Conservation (phyloP, 1,140 invertebrate species). For the Odontomachus brunneus region DNA sequence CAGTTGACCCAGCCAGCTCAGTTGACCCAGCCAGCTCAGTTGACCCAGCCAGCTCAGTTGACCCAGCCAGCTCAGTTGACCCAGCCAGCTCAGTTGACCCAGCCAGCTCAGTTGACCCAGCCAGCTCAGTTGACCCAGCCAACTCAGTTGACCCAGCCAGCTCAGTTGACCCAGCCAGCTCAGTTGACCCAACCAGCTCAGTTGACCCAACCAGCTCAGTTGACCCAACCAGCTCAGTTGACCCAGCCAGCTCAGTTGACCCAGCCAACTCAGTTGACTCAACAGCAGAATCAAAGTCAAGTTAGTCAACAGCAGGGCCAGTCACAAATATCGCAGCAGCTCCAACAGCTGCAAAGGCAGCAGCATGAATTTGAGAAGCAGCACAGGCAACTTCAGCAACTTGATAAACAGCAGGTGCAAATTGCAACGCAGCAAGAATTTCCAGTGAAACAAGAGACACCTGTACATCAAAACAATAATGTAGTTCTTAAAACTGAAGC, state of each 20-base stretch:
- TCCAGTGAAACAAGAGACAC: conserved; percentile 70
- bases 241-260: conserved; percentile 76
- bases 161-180: conserved; percentile 76
- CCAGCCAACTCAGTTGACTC: conserved; percentile 80
- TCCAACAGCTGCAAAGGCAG: conserved; percentile 81
- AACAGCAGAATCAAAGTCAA: conserved; percentile 81
- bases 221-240: conserved; percentile 76
- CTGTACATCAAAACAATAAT: conserved; percentile 82
- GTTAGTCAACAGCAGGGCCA: conserved; percentile 76
- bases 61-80: conserved; percentile 76
- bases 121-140: conserved; percentile 75
- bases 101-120: conserved; percentile 76
- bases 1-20: conserved; percentile 77
- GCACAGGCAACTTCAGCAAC: conserved; percentile 80
- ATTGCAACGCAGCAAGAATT: conserved; percentile 72
- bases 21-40: conserved; percentile 75
- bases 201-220: conserved; percentile 75
- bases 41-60: conserved; percentile 76
- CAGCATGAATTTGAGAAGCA: conserved; percentile 82
- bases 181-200: conserved; percentile 77
- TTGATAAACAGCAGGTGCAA: conserved; percentile 80
- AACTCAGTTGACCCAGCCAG: conserved; percentile 75
- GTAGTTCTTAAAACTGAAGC: conserved; percentile 81
- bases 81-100: conserved; percentile 76
- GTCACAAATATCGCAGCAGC: conserved; percentile 80